phyloP scores from a whole-genome alignment of 2,797 vertebrate species.

The Artibeus lituratus region DNA sequence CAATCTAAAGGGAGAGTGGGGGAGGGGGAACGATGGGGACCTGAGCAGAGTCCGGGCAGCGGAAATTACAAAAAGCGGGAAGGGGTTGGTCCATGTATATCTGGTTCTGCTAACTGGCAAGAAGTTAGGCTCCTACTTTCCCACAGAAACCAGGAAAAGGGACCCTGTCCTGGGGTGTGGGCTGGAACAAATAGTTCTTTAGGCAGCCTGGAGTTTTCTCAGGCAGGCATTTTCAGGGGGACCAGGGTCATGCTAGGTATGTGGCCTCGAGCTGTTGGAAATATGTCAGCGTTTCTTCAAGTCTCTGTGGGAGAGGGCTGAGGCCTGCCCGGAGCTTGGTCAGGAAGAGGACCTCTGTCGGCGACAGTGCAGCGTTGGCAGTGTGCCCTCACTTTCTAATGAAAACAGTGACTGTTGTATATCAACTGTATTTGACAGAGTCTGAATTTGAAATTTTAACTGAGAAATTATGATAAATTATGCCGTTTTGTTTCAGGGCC shows the following conservation, averaged over 20 bases:
- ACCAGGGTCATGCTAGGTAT: not conserved
- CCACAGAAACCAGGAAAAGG: not conserved
- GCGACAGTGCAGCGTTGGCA: not conserved
- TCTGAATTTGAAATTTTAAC: not conserved
- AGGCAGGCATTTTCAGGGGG: not conserved
- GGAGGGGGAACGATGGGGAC: too few species aligned
- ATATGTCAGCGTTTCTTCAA: not conserved
- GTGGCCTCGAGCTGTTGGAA: not conserved
- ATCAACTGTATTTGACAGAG: not conserved
- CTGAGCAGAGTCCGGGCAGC: not conserved
- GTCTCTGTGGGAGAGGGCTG: not conserved
- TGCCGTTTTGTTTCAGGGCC: conserved; percentile 82
- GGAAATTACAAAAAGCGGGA: not conserved
- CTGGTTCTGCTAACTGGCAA: not conserved
- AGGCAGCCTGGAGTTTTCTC: not conserved
- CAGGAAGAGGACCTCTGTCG: not conserved
- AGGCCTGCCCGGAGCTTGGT: not conserved
- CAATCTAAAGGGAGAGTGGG: not conserved
- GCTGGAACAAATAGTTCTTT: not conserved
- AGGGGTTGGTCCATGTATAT: not conserved
- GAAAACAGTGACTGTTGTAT: not conserved
- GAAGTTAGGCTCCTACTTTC: not conserved
- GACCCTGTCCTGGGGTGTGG: not conserved
- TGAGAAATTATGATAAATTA: conserved; percentile 28
- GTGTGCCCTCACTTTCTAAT: not conserved